Base-by-base conservation (phyloP, 2,888 invertebrate species). In the Dorcus hopei region DNA sequence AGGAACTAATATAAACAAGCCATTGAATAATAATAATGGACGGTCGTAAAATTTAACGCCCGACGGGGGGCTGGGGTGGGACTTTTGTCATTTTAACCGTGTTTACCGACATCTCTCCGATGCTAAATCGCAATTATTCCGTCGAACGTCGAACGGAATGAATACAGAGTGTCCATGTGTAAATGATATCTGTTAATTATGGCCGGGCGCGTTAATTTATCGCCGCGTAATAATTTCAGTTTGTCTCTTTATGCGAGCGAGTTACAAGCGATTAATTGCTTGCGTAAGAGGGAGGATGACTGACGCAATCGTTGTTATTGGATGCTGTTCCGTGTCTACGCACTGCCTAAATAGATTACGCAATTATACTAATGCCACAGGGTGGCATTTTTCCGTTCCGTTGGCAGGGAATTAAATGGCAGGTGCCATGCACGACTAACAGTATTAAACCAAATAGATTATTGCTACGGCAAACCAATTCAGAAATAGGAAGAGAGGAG, bases 1-100 rank as follows among this genome's bases (percentile, higher is more conserved):
- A 60, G 58, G 63, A 59, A 57, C 63, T 63, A 67, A 68, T 67
- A 67, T 68, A 67, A 68, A 68, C 68, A 68, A 68, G 65, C 67
- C 68, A 66, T 64, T 68, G 68, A 68, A 65, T 66, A 65, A 68
- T 66, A 65, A 68, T 64, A 66, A 66, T 64, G 60, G 45, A 23
- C n/a, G 45, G 9, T 45, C 45, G 9, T 45, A 45, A 45, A 45
- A 45, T 45, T 16, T 45, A 45, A 45, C 14, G 45, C 45, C 19
- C 16, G 16, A 45, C 16, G 5, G 43, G 14, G 45, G 45, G 45
- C 19, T 45, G 45, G 45, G 45, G 45, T 39, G 8, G 51, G 51
- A 51, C 51, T 51, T 51, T 51, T 51, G 51, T 51, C 51, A 51
- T 51, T 51, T 40, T 51, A 51, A 51, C 51, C 39, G 40, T 51